Evolutionary conservation across 2,888 invertebrate species (phyloP).

Genomic region (Alloplasta piceator): DNA sequence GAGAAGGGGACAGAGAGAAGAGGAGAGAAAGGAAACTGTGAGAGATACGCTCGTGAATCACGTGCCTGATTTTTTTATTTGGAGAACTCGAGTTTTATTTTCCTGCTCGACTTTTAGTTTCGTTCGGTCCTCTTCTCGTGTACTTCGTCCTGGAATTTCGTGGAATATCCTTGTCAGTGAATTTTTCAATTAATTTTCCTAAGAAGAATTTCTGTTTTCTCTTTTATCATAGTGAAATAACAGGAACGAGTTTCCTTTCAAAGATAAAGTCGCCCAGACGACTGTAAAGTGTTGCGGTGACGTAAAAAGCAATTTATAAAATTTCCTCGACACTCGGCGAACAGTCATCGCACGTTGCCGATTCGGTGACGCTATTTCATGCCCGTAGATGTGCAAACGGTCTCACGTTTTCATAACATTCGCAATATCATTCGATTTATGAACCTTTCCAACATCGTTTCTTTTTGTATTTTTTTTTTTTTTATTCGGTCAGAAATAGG

Average conservation of each 20-base stretch:
- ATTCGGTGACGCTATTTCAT: too few species aligned
- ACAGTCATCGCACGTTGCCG: too few species aligned
- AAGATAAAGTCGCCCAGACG: neutral
- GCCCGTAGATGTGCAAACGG: too few species aligned
- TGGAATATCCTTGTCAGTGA: neutral
- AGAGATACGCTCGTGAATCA: constrained; percentile 19
- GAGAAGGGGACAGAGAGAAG: too few species aligned
- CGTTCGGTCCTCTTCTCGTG: neutral
- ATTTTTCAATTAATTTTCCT: neutral
- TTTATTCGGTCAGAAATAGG: too few species aligned
- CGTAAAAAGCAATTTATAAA: neutral
- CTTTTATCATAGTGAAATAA: neutral
- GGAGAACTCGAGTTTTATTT: neutral
- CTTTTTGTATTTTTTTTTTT: too few species aligned
- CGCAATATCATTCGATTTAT: too few species aligned
- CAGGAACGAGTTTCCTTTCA: neutral
- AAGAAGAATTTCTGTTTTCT: neutral
- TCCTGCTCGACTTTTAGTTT: neutral
- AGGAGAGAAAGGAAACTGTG: constrained; percentile 24
- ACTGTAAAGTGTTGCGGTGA: neutral
- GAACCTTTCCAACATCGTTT: too few species aligned
- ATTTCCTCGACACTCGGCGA: neutral
- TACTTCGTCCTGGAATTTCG: neutral
- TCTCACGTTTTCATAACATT: too few species aligned
- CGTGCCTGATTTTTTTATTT: constrained; percentile 13